These are phyloP conservation scores for Callimorpha dominula DNA, from an alignment of 2,888 invertebrate species.

Conservation along the genomic window DNA sequence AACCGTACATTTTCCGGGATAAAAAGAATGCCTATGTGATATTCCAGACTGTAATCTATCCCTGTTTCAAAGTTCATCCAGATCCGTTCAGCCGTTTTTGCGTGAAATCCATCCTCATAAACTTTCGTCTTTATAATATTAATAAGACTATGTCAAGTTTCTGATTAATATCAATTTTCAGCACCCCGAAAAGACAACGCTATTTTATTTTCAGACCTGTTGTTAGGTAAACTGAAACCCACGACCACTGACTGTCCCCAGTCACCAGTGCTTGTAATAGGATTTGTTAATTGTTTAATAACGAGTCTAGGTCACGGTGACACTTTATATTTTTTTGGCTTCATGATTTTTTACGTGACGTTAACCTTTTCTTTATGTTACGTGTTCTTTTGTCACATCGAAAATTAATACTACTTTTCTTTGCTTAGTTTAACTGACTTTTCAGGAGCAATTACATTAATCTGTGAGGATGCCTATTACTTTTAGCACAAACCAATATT, in stretches of 20 bases:
- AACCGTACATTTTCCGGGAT: no score
- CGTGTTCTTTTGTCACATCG: neutral
- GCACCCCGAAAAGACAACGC: neutral
- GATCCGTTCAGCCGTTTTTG: no score
- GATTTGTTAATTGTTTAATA: neutral
- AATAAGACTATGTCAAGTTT: no score
- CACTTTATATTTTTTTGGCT: neutral
- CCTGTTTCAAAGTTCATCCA: no score
- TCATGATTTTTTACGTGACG: neutral
- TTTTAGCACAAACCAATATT: no score
- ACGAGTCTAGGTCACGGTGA: constrained; percentile 1
- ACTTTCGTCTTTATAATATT: no score
- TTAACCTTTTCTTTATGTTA: neutral
- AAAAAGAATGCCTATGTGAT: no score
- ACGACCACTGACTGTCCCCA: neutral
- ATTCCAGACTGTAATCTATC: no score
- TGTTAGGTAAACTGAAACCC: neutral
- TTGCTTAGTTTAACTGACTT: neutral
- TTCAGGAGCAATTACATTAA: neutral
- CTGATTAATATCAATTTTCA: no score
- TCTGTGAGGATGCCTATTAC: neutral
- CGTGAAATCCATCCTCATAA: no score
- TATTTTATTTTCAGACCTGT: neutral
- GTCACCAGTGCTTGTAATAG: neutral
- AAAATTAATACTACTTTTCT: neutral